A percentile compares a stretch with the other conserved stretches of the same genome.
Conservation (phyloP, 2,113 vertebrate species). For the Gymnogyps californianus region DNA sequence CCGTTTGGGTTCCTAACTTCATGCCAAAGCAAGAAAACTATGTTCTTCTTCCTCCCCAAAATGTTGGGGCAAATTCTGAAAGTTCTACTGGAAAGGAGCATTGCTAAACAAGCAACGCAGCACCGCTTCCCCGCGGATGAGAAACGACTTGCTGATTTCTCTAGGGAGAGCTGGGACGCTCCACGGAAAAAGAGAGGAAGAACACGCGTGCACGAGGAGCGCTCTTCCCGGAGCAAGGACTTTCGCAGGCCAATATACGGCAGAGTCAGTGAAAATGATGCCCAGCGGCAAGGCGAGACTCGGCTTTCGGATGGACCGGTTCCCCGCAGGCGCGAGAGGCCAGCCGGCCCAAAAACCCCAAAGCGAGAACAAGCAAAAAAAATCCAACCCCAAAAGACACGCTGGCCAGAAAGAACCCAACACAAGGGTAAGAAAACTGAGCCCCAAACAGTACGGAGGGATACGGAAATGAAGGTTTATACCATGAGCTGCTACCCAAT, state of each 20-base stretch:
- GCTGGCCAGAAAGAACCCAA: not conserved
- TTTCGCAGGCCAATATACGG: not conserved
- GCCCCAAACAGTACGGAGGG: too few species aligned
- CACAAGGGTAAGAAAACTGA: not conserved
- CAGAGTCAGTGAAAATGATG: too few species aligned
- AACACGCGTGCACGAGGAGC: rapidly evolving
- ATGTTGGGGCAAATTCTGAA: not conserved
- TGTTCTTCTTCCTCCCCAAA: not conserved
- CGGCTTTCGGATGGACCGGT: rapidly evolving
- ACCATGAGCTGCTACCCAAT: not conserved
- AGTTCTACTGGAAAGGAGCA: not conserved
- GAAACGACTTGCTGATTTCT: not conserved
- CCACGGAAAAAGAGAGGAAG: not conserved
- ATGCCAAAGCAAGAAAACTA: not conserved
- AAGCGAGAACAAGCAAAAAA: not conserved
- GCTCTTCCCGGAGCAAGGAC: not conserved
- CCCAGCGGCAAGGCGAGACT: not conserved
- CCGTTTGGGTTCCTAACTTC: not conserved
- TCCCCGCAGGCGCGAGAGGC: not conserved
- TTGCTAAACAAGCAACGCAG: not conserved
- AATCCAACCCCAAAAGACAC: not conserved
- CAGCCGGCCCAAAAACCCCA: not conserved
- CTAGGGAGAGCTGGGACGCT: not conserved
- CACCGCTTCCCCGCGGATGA: rapidly evolving
- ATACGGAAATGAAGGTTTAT: not conserved